Base-by-base conservation (phyloP, 2,888 invertebrate species). In the Gonocerus acuteangulatus region DNA sequence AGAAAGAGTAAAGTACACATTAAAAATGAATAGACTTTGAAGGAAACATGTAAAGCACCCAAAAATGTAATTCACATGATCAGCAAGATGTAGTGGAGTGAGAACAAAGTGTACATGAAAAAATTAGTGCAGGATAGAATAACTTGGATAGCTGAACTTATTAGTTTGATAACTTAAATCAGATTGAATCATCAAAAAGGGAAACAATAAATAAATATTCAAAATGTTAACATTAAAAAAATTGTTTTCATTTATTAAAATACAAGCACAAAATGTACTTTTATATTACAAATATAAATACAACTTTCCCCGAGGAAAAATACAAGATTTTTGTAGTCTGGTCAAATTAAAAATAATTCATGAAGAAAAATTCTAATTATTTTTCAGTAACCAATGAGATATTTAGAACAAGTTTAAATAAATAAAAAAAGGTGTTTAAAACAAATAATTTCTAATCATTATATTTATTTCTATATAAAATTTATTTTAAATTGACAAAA, bases 191-290 rank as follows among this genome's bases (percentile, higher is more conserved):
- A 27, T 27, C 27, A 27, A 27, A 27, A 27, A 9, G 27, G 9
- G 27, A 27, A 9, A 27, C 4, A 9, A 6, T 27, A 6, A 27
- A 27, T 27, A 27, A 27, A 27, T 27, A 9, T 27, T 27, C 27
- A 27, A 4, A 27, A 27, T 27, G 27, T 27, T 27, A 39, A 39
- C 39, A 39, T 39, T 39, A 39, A 15, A 39, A 39, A 39, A 39
- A 32, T 9, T 39, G 3, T 4, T 39, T 39, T 39, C 15, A 39
- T 39, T 39, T 39, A 39, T 39, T 39, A 39, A 39, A 39, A 39
- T 39, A 39, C 39, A 39, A 39, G 39, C 39, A 39, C 39, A 39
- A 39, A 39, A n/a, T 39, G 39, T 39, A 39, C 39, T 39, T 39
- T 39, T 39, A 39, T 39, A 39, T 39, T 39, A 39, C 39, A 39